Evolutionary conservation across 2,888 invertebrate species (phyloP).

Genomic region (Opisthograptis luteolata): DNA sequence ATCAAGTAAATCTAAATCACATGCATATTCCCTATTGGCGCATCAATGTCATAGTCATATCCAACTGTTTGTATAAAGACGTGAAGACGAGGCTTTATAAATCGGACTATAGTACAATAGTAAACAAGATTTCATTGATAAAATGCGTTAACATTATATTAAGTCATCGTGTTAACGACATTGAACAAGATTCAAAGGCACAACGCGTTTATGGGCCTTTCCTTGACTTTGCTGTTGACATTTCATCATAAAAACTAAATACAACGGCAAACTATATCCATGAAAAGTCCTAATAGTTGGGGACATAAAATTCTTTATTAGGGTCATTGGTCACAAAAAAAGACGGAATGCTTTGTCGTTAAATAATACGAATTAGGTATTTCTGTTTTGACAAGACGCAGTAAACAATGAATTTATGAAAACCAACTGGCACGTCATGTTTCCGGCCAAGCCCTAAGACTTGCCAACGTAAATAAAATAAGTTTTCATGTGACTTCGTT

Average conservation of each 20-base stretch:
- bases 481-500: conserved; percentile 18
- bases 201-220: no score
- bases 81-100: conserved; percentile 3
- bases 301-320: neutral
- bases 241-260: neutral
- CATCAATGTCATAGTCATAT: no score
- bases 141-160: neutral
- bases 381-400: conserved; percentile 48
- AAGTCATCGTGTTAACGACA: no score
- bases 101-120: conserved; percentile 4
- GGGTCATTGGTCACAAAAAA: neutral
- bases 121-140: conserved; percentile 9
- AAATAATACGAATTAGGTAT: conserved; percentile 11
- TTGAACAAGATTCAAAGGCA: no score
- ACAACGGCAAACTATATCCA: conserved; percentile 5
- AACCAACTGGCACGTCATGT: conserved; percentile 37
- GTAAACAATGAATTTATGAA: conserved; percentile 40
- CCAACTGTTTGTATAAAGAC: no score
- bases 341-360: conserved; percentile 9
- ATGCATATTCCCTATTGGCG: no score
- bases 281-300: neutral
- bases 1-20: no score
- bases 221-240: neutral
- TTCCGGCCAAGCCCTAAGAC: conserved; percentile 43
- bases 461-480: conserved; percentile 45